These are phyloP conservation scores for Tenebrosternarchus preto DNA, from an alignment of 2,113 vertebrate genomes.

Conservation along the genomic window DNA sequence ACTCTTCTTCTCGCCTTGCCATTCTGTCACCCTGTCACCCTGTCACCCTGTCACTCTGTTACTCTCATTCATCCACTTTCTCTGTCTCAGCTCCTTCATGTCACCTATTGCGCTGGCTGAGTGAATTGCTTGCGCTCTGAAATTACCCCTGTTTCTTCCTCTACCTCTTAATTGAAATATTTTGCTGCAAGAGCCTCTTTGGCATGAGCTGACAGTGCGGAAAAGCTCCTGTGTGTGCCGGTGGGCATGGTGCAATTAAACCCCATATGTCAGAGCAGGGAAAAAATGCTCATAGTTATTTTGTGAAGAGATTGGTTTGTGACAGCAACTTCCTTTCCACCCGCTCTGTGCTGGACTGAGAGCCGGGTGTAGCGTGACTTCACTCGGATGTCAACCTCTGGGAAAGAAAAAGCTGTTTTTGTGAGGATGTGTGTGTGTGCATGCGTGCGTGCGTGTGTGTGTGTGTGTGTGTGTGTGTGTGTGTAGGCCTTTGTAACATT, in stretches of 20 bases:
- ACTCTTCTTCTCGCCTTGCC: background rate
- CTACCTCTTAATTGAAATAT: constrained; percentile 13
- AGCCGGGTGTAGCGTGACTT: background rate
- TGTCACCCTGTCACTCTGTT: background rate
- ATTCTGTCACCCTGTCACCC: background rate
- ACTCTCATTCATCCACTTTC: background rate
- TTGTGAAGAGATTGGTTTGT: constrained; percentile 1
- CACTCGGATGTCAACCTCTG: background rate
- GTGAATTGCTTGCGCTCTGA: constrained; percentile 32
- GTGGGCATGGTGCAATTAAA: background rate
- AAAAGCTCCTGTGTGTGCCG: background rate
- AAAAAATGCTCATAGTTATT: constrained; percentile 1
- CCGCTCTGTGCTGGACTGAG: background rate
- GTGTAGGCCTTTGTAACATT: background rate
- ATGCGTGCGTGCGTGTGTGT: background rate
- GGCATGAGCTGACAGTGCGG: no score
- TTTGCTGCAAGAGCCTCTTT: background rate
- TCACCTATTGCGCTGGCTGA: background rate
- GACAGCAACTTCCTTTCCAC: background rate
- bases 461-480: background rate
- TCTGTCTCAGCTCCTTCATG: background rate
- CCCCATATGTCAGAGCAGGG: background rate
- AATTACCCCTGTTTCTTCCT: constrained; percentile 27
- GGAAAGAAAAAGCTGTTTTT: background rate
- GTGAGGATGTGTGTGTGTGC: background rate